Evolutionary conservation across 2,113 vertebrate species (phyloP), one percentile per base, ranked within the genome.

Genomic region (Anarrhichthys ocellatus): DNA sequence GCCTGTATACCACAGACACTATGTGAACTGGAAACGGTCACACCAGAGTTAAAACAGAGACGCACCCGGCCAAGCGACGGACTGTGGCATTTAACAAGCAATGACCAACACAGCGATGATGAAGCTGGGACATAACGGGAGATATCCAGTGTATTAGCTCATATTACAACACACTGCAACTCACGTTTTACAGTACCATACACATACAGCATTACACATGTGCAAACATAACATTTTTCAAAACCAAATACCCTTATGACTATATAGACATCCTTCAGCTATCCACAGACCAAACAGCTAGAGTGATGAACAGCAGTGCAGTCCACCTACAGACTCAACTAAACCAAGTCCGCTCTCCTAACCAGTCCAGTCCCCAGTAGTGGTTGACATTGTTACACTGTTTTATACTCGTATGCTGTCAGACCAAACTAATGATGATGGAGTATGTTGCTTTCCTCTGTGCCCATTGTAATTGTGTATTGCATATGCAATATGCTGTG

Each of bases 11-110:
- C 89, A 24, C 82, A 83, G 61, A 88, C 88, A 62, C 68, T 83
- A 54, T 79, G 73, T 6, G 67, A 81, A n/a, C 84, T 78, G 73
- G 78, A 91, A 32, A 62, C 73, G 1, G 74, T 76, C 7, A 59
- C 81, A 61, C 89, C 94, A 93, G 91, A 96, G 94, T 88, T 94
- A 93, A 71, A 73, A 40, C 86, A 78, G 27, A 96, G 95, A 93
- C 96, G 95, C 89, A 94, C 94, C 9, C 94, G 94, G 90, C 91
- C 96, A 68, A 95, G 54, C 1, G 29, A 95, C 94, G 92, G 94
- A 92, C 91, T 92, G 92, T 83, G 91, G 67, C 32, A 68, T 59
- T 74, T 73, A 29, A 42, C 56, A 17, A 80, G 68, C 65, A 83
- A 54, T 3, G 54, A 92, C 46, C 48, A 18, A 34, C 56, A 96